These are phyloP conservation scores for Drosophila repletoides DNA, from an alignment of 1,140 invertebrate species.

Conservation along the genomic window DNA sequence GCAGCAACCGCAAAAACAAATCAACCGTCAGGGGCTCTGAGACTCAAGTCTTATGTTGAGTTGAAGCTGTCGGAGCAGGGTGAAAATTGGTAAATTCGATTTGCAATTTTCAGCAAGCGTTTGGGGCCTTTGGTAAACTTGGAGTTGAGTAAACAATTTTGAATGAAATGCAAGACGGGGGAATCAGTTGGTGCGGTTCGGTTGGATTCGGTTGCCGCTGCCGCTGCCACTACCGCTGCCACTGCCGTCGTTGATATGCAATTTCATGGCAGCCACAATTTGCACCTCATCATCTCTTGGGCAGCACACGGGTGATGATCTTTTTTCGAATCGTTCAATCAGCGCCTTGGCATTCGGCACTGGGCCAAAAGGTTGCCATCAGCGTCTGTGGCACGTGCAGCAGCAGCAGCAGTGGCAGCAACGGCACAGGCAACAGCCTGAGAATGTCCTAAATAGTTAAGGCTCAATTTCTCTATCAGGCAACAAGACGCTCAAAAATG, in stretches of 20 bases:
- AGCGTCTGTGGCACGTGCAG: slow-evolving; percentile 63
- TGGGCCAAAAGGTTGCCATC: slow-evolving; percentile 41
- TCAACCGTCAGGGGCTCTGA: slow-evolving; percentile 43
- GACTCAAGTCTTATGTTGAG: too few species aligned
- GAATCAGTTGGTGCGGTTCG: slow-evolving; percentile 34
- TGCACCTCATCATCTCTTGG: slow-evolving; percentile 71
- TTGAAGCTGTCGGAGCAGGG: not conserved
- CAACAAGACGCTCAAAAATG: slow-evolving; percentile 1
- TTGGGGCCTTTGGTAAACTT: slow-evolving; percentile 14
- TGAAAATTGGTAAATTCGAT: slow-evolving; percentile 43
- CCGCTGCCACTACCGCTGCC: not conserved
- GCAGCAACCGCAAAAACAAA: slow-evolving; percentile 76
- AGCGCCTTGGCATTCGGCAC: slow-evolving; percentile 27
- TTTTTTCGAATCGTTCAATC: slow-evolving; percentile 69
- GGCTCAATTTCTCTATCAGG: slow-evolving; percentile 38
- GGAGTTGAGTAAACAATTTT: slow-evolving; percentile 76
- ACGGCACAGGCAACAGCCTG: not conserved
- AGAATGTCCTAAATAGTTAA: slow-evolving; percentile 43
- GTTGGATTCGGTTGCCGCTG: not conserved
- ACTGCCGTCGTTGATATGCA: slow-evolving; percentile 65
- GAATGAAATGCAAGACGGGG: slow-evolving; percentile 60
- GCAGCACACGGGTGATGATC: slow-evolving; percentile 52
- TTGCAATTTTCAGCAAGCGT: slow-evolving; percentile 27
- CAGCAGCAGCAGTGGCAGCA: slow-evolving; percentile 9
- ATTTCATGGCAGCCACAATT: slow-evolving; percentile 78